Conservation (phyloP, 2,888 invertebrate genomes). For the Dorcus hopei region DNA sequence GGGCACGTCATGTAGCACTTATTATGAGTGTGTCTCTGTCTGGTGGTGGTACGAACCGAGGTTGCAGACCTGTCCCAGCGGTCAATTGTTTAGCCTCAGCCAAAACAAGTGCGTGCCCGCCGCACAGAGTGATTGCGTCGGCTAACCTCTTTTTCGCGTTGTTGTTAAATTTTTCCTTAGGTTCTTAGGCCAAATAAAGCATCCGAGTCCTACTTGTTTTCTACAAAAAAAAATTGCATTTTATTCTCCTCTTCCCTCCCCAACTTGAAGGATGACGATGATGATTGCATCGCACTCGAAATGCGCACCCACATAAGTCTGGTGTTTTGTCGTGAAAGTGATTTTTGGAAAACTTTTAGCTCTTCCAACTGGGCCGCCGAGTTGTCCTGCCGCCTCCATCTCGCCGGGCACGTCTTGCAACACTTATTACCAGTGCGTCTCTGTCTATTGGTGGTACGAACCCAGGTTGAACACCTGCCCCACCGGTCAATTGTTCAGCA, state of each 20-base stretch:
- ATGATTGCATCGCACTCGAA: too few relatives aligned
- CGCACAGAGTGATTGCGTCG: neutral
- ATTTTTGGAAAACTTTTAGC: too few relatives aligned
- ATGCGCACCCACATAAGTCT: too few relatives aligned
- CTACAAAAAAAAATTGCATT: too few relatives aligned
- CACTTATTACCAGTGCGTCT: conserved; percentile 15
- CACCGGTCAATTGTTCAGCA: conserved; percentile 13
- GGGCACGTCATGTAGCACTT: conserved; percentile 12
- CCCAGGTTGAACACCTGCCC: conserved; percentile 5
- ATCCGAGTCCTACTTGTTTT: too few relatives aligned
- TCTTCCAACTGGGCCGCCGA: neutral
- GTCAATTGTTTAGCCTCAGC: conserved; percentile 11
- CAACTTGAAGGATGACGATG: too few relatives aligned
- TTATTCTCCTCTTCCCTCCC: too few relatives aligned
- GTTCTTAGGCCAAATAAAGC: too few relatives aligned
- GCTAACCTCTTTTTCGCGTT: too few relatives aligned
- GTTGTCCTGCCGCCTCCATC: neutral
- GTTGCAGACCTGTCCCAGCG: conserved; percentile 8
- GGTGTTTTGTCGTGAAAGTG: too few relatives aligned
- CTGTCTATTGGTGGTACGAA: conserved; percentile 12
- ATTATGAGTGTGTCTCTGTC: conserved; percentile 15
- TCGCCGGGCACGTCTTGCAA: conserved; percentile 12
- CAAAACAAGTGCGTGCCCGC: conserved; percentile 8
- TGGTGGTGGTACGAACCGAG: conserved; percentile 16
- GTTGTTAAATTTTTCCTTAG: too few relatives aligned